Evolutionary conservation across 2,888 invertebrate genomes (phyloP), one percentile per base, ranked within the genome.

Genomic region (Cephus pygmeus): DNA sequence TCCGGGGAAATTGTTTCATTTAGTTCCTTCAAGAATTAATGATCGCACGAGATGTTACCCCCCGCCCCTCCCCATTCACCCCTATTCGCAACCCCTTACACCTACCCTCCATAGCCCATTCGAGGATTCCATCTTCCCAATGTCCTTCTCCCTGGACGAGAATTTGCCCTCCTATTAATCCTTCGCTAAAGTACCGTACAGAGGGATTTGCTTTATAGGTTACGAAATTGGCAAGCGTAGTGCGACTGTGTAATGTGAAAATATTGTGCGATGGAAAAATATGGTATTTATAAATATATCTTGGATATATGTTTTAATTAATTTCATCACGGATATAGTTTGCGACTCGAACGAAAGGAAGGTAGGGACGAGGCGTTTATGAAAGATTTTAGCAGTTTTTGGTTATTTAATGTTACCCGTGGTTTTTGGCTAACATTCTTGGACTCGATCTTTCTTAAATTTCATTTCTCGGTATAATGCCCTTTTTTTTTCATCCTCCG

Each of bases 1-100:
- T 76, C 69, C 76, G 78, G 79, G 79, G 86, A 84, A 85, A 85
- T 85, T 85, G 85, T 85, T 85, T 85, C 85, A 85, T 85, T 85
- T 85, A 82, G 81, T 77, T 79, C 74, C 76, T 79, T 71, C 71
- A 31, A 71, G 71, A 71, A 71, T 71, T 71, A 71, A 71, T 71
- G 71, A 34, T 33, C 71, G 33, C 33, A 71, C 71, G 56, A 56
- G 35, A 76, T 73, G 78, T 76, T 68, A 73, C 40, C 33, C 12
- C 34, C 69, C 4, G 6, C 35, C 73, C 73, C 76, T 69, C 31
- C 34, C 11, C 34, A 40, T 73, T 15, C 30, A 31, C 11, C 68
- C 15, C 9, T 23, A n/a, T 15, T 36, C 36, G 12, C 36, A 36
- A 36, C 56, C 56, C 56, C 56, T 56, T 3, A 23, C 23, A 2